Percentiles rank a stretch among this genome's conserved stretches.
Evolutionary conservation across 2,888 invertebrate species (phyloP).

Genomic region (Syrista parreyssii): DNA sequence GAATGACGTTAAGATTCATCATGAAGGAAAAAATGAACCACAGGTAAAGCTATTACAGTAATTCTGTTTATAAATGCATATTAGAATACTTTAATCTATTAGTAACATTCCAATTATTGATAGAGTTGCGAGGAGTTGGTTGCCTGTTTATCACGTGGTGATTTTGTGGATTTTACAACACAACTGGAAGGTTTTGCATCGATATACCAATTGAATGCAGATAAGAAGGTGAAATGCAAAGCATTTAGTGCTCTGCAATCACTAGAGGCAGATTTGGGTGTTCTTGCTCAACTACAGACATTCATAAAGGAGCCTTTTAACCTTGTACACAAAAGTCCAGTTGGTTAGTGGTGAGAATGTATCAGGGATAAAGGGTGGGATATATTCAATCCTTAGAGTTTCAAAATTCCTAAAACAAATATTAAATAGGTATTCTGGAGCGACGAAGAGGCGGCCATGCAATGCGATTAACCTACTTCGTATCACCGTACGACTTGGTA

Average conservation of each 20-base stretch:
- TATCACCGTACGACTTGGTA: slow-evolving; percentile 91
- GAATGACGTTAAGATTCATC: slow-evolving; percentile 91
- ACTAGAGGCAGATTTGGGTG: slow-evolving; percentile 88
- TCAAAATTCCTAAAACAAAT: background rate
- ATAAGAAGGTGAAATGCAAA: slow-evolving; percentile 94
- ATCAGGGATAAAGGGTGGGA: background rate
- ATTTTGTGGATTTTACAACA: slow-evolving; percentile 91
- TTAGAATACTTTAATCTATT: background rate
- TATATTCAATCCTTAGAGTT: background rate
- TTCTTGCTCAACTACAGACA: slow-evolving; percentile 81
- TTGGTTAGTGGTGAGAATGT: slow-evolving; percentile 71
- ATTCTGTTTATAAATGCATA: background rate
- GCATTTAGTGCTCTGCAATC: slow-evolving; percentile 93
- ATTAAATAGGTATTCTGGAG: slow-evolving; percentile 66
- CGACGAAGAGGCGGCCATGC: slow-evolving; percentile 75
- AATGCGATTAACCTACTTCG: slow-evolving; percentile 93
- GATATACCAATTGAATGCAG: slow-evolving; percentile 93
- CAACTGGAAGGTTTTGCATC: slow-evolving; percentile 93
- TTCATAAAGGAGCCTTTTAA: slow-evolving; percentile 79
- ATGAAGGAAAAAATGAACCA: slow-evolving; percentile 81
- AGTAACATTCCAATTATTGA: slow-evolving; percentile 59
- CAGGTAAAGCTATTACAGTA: slow-evolving; percentile 53
- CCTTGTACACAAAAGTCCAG: slow-evolving; percentile 88
- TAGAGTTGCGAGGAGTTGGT: slow-evolving; percentile 92
- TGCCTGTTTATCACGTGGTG: slow-evolving; percentile 83